Percentiles rank a stretch among this genome's conserved stretches.
These are phyloP conservation scores for Aleiodes testaceus DNA, from an alignment of 2,888 invertebrate species.

Conservation along the genomic window DNA sequence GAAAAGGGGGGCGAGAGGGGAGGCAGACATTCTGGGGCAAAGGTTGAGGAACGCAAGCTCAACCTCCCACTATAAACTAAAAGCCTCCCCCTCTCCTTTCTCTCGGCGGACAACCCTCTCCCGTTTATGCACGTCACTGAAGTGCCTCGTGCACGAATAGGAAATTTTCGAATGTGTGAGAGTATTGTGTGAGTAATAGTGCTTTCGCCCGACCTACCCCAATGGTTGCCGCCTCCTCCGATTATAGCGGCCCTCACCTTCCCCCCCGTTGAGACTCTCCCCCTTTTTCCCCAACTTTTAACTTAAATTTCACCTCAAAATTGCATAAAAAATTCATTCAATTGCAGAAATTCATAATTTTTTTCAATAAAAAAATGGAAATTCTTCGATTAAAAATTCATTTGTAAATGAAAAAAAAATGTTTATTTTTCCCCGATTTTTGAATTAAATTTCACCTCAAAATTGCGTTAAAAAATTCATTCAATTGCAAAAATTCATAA, in stretches of 20 bases:
- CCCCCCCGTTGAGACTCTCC: slow-evolving; percentile 50
- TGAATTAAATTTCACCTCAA: too few relatives aligned
- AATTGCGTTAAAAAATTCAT: too few relatives aligned
- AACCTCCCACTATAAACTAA: slow-evolving; percentile 36
- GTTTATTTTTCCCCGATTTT: too few relatives aligned
- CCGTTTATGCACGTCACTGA: slow-evolving; percentile 24
- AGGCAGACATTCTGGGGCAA: slow-evolving; percentile 69
- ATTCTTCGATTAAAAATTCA: too few relatives aligned
- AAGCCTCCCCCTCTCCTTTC: slow-evolving; percentile 51
- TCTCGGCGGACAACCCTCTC: slow-evolving; percentile 15
- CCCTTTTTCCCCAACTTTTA: slow-evolving; percentile 54
- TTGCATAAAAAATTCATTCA: too few relatives aligned
- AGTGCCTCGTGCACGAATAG: background rate
- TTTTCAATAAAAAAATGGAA: too few relatives aligned
- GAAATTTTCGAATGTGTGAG: background rate
- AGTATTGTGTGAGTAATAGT: slow-evolving; percentile 55
- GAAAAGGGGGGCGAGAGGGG: slow-evolving; percentile 1
- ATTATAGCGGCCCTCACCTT: slow-evolving; percentile 45
- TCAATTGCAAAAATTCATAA: too few relatives aligned
- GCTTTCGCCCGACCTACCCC: slow-evolving; percentile 70
- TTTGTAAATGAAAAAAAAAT: too few relatives aligned
- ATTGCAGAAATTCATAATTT: too few relatives aligned
- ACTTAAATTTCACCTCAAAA: slow-evolving; percentile 33
- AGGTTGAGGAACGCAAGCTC: slow-evolving; percentile 70
- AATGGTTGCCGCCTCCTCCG: slow-evolving; percentile 54